A percentile compares a stretch with the other conserved stretches of the same genome.
Conservation (phyloP, 2,797 vertebrate genomes). For the Manis javanica region DNA sequence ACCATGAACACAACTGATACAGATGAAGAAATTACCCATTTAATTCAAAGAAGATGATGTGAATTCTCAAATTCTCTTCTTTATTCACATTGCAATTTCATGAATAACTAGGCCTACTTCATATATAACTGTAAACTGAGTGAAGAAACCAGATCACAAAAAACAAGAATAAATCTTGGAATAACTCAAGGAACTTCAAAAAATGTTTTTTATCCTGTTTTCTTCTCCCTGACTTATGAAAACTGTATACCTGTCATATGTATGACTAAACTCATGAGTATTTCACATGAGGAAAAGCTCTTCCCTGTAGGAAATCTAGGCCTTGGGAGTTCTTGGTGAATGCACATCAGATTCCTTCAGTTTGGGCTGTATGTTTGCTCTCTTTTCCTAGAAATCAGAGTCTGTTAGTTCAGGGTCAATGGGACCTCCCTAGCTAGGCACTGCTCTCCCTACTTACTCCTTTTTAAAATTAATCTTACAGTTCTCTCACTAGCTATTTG, state of each 20-base stretch:
- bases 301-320: neutral
- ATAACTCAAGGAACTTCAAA: neutral
- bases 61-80: neutral
- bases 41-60: neutral
- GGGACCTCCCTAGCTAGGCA: neutral
- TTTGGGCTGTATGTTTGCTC: neutral
- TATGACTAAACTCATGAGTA: neutral
- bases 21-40: neutral
- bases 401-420: neutral
- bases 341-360: neutral
- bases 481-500: neutral
- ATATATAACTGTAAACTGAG: neutral
- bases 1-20: neutral
- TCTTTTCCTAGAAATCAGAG: neutral
- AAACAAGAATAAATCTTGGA: neutral
- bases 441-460: neutral
- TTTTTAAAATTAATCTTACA: neutral
- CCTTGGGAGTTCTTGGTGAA: neutral
- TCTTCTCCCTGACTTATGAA: neutral
- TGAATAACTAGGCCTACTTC: neutral
- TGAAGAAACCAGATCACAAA: neutral
- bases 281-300: neutral
- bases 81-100: neutral
- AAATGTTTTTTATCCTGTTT: neutral
- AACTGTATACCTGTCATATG: neutral